Percentiles rank a stretch among this genome's conserved stretches.
These are phyloP conservation scores for Chromobotia macracanthus DNA, from an alignment of 2,797 vertebrate genomes.

Conservation along the genomic window DNA sequence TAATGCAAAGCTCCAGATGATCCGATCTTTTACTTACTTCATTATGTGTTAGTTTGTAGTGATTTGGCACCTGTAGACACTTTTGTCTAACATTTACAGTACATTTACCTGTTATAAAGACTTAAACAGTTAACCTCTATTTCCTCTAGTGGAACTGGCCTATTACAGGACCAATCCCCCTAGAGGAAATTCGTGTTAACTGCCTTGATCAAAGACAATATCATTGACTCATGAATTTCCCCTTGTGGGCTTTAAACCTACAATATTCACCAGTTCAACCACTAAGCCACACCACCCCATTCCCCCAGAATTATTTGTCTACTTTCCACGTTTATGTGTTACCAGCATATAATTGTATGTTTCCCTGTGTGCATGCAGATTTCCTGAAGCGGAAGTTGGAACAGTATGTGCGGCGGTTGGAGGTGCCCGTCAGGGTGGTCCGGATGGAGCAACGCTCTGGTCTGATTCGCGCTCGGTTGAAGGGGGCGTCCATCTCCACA, in stretches of 20 bases:
- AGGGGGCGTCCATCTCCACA: conserved; percentile 93
- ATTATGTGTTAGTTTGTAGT: background rate
- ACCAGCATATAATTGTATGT: background rate
- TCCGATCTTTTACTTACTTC: background rate
- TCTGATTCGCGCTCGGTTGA: conserved; percentile 93
- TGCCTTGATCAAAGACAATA: conserved; percentile 1
- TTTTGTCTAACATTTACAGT: background rate
- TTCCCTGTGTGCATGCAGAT: conserved; percentile 72
- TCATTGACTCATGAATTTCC: background rate
- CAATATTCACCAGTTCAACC: background rate
- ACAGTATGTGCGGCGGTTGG: conserved; percentile 90
- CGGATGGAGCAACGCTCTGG: conserved; percentile 98
- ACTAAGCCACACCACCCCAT: background rate
- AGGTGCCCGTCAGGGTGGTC: conserved; percentile 91
- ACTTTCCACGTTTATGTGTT: background rate
- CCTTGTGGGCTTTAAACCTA: too few relatives aligned
- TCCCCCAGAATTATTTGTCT: background rate
- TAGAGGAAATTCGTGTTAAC: background rate
- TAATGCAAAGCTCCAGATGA: too few relatives aligned
- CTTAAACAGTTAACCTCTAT: too few relatives aligned
- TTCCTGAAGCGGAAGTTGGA: conserved; percentile 95
- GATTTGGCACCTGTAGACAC: too few relatives aligned
- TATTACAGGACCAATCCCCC: background rate
- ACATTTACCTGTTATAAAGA: background rate
- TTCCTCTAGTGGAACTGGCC: background rate